These are phyloP conservation scores for Scaptomyza flava DNA, from an alignment of 2,888 invertebrate genomes.

Conservation along the genomic window DNA sequence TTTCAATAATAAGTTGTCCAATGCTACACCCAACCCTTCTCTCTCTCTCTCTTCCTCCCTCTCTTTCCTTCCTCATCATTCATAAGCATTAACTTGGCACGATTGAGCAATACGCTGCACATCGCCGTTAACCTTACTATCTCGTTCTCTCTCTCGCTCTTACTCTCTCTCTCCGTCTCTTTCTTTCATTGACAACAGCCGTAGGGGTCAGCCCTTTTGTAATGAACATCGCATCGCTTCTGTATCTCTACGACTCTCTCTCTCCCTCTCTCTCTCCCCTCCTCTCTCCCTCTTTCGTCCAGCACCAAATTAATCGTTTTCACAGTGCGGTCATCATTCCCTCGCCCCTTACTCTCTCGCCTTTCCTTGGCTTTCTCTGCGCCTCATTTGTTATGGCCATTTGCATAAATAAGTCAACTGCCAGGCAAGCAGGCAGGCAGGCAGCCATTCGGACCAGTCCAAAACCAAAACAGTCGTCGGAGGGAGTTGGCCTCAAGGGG, in stretches of 20 bases:
- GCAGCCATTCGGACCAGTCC: conserved; percentile 51
- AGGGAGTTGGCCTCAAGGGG: background rate
- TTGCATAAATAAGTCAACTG: conserved; percentile 80
- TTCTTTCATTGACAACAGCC: conserved; percentile 15
- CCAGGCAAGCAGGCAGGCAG: conserved; percentile 41
- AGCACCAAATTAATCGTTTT: conserved; percentile 74
- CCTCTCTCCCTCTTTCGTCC: background rate
- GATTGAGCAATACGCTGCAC: conserved; percentile 69
- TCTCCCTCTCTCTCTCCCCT: too few relatives aligned
- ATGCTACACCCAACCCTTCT: conserved; percentile 9
- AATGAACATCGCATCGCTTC: conserved; percentile 31
- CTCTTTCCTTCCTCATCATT: background rate
- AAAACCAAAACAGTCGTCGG: background rate
- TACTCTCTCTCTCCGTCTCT: background rate
- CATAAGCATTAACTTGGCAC: conserved; percentile 49
- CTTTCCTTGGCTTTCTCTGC: conserved; percentile 39
- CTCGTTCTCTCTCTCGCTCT: background rate
- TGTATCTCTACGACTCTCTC: conserved; percentile 5
- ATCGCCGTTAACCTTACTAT: conserved; percentile 22
- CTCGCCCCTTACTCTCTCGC: background rate
- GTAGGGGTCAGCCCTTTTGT: conserved; percentile 45
- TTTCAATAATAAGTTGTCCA: conserved; percentile 67
- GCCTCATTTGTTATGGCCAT: conserved; percentile 79
- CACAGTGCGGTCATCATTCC: conserved; percentile 64
- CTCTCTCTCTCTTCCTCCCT: background rate